A percentile compares a stretch with the other conserved stretches of the same genome.
phyloP scores from a whole-genome alignment of 2,888 invertebrate species.

The Crossocerus cetratus region DNA sequence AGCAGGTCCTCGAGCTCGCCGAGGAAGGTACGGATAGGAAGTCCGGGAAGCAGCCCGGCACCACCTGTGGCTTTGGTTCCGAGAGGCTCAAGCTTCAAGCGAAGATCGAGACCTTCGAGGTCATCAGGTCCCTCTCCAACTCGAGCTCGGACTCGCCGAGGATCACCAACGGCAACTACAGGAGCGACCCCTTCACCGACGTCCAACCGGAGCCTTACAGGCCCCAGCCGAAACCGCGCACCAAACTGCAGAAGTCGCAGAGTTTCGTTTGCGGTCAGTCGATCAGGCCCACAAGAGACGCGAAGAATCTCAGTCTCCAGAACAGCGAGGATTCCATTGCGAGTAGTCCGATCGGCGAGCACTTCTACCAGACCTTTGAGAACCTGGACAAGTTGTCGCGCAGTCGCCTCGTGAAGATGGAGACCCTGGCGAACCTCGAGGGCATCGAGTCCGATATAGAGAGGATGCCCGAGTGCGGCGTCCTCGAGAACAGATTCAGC shows the following conservation, averaged over 20 bases:
- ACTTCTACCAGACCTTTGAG: neutral
- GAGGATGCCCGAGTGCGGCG: slow-evolving; percentile 44
- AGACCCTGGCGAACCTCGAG: slow-evolving; percentile 36
- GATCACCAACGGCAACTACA: too few species aligned
- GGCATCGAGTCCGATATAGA: slow-evolving; percentile 39
- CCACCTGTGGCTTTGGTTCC: slow-evolving; percentile 15
- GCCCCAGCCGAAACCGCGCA: neutral
- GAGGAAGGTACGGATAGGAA: slow-evolving; percentile 14
- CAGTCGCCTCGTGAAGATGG: slow-evolving; percentile 48
- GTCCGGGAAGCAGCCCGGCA: neutral
- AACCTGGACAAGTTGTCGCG: neutral
- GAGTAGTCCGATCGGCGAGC: neutral
- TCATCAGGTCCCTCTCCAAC: neutral
- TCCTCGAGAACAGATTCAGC: slow-evolving; percentile 52
- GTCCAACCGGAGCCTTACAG: neutral
- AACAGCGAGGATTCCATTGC: neutral
- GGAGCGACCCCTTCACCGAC: neutral
- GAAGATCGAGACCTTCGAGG: slow-evolving; percentile 32
- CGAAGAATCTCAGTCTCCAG: neutral
- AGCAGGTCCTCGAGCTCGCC: slow-evolving; percentile 47
- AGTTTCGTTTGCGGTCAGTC: slow-evolving; percentile 22
- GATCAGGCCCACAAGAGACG: neutral
- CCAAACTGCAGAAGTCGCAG: slow-evolving; percentile 29
- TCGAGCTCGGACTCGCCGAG: neutral
- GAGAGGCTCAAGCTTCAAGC: slow-evolving; percentile 44